phyloP scores from a whole-genome alignment of 2,888 invertebrate genomes.

The Tipula lateralis region DNA sequence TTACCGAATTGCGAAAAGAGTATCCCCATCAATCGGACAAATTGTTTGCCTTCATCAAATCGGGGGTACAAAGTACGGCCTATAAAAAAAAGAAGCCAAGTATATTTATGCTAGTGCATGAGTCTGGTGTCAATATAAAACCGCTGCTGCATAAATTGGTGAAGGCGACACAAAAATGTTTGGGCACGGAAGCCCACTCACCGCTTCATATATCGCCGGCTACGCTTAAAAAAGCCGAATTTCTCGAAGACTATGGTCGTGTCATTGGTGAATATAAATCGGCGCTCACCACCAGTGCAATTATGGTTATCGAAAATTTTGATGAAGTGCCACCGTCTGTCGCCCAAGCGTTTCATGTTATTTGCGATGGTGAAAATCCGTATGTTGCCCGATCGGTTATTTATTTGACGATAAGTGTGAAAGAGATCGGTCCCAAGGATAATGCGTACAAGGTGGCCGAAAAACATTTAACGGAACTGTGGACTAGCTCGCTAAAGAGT shows the following conservation, averaged over 20 bases:
- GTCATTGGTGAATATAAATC: conserved; percentile 26
- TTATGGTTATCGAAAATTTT: conserved; percentile 31
- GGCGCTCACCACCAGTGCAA: conserved; percentile 27
- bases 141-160: conserved; percentile 44
- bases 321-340: conserved; percentile 34
- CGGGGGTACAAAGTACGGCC: conserved; percentile 42
- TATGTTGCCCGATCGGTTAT: conserved; percentile 41
- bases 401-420: conserved; percentile 39
- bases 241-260: conserved; percentile 31
- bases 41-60: conserved; percentile 44
- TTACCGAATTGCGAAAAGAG: background rate
- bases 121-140: conserved; percentile 38
- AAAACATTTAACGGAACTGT: conserved; percentile 42
- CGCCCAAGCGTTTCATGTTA: conserved; percentile 49
- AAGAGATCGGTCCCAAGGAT: background rate
- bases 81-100: conserved; percentile 39
- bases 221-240: background rate
- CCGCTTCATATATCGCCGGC: background rate
- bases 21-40: conserved; percentile 42
- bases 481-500: conserved; percentile 44
- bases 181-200: conserved; percentile 30
- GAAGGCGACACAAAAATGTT: conserved; percentile 41
- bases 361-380: conserved; percentile 52
- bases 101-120: conserved; percentile 48
- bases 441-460: conserved; percentile 42